Evolutionary conservation across 2,797 vertebrate species (phyloP).

Genomic region (Syncerus caffer): DNA sequence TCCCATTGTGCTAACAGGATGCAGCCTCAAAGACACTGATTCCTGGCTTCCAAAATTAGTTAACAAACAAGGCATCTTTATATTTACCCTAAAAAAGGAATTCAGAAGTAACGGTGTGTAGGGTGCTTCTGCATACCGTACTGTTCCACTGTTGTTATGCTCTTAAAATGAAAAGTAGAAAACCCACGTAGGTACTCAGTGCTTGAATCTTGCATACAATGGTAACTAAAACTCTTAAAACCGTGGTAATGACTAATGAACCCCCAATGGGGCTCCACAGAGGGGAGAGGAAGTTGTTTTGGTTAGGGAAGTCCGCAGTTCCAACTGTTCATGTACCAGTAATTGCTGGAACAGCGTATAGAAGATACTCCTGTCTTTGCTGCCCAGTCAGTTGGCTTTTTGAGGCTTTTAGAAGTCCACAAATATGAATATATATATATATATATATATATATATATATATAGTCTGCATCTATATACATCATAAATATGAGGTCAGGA

Average conservation of each 20-base stretch:
- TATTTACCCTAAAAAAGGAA: conserved; percentile 76
- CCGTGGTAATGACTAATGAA: conserved; percentile 73
- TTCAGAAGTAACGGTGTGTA: conserved; percentile 66
- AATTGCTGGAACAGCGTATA: conserved; percentile 68
- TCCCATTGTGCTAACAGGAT: conserved; percentile 72
- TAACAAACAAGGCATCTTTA: conserved; percentile 81
- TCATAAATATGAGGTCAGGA: conserved; percentile 86
- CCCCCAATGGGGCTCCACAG: conserved; percentile 61
- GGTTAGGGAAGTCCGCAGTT: conserved; percentile 76
- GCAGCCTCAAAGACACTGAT: conserved; percentile 71
- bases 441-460: background rate
- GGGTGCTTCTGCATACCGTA: conserved; percentile 69
- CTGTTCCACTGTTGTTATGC: conserved; percentile 60
- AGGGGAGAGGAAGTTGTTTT: conserved; percentile 69
- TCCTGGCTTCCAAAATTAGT: conserved; percentile 72
- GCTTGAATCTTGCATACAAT: conserved; percentile 84
- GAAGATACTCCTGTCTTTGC: conserved; percentile 74
- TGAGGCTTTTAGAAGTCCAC: conserved; percentile 71
- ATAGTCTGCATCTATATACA: conserved; percentile 16
- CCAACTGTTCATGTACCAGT: conserved; percentile 78
- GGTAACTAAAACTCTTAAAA: conserved; percentile 83
- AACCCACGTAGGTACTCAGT: conserved; percentile 82
- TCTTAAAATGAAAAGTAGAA: conserved; percentile 78
- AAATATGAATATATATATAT: conserved; percentile 26
- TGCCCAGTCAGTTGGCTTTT: conserved; percentile 71